Conservation (phyloP, 2,113 vertebrate genomes). For the Aleadryas rufinucha region DNA sequence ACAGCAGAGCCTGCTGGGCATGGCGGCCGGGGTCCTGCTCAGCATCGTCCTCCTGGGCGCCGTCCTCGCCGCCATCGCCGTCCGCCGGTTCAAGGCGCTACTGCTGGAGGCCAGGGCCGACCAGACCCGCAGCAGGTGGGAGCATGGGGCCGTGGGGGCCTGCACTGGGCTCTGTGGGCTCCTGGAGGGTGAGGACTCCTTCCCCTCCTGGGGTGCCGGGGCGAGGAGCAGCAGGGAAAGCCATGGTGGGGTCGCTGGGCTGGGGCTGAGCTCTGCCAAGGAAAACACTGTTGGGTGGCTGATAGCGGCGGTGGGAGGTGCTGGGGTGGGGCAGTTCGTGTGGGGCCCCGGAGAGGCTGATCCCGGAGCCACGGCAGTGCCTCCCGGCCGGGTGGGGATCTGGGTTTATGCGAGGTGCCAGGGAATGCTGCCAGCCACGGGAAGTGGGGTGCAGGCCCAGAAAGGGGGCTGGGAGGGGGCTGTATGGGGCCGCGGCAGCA, state of each 20-base stretch:
- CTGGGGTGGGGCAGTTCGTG: neutral
- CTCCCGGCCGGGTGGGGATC: neutral
- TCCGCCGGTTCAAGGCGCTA: constrained; percentile 78
- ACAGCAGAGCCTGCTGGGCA: constrained; percentile 70
- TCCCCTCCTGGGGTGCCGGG: too few relatives aligned
- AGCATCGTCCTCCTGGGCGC: constrained; percentile 66
- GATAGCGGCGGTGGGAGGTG: neutral
- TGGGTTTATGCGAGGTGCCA: accelerated
- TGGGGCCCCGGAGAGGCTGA: accelerated
- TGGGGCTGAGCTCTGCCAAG: neutral
- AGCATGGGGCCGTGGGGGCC: accelerated
- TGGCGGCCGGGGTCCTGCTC: constrained; percentile 73
- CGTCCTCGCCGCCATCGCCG: constrained; percentile 65
- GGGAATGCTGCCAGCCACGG: neutral
- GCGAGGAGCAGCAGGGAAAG: neutral
- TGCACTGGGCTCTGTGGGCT: neutral
- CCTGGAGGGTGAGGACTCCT: too few relatives aligned
- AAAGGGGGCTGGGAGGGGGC: neutral
- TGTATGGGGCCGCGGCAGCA: accelerated
- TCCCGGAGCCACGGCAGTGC: neutral
- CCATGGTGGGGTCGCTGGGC: accelerated
- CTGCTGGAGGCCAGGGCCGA: constrained; percentile 84
- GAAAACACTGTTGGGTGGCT: neutral
- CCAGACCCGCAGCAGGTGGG: constrained; percentile 87
- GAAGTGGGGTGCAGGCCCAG: neutral